Base-by-base conservation (phyloP, 2,113 vertebrate species). In the Hirundichthys speculiger region DNA sequence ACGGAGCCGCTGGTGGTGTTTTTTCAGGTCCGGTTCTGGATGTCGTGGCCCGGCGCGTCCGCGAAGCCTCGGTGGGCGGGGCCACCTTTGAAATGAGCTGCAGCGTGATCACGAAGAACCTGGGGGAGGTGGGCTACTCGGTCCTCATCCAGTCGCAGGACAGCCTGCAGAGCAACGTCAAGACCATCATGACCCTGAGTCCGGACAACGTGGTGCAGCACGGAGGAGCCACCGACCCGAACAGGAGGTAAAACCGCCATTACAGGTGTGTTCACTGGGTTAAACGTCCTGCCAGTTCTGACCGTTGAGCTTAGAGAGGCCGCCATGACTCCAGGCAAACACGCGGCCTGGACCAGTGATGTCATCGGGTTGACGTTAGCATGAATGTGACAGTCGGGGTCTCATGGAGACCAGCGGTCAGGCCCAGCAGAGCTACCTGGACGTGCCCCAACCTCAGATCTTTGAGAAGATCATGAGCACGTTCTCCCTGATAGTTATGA, bases 71-170 rank as follows among this genome's bases (percentile, higher is more conserved):
- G 0, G 93, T 92, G 34, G 94, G 93, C 4, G 96, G 97, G n/a
- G 94, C 95, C 13, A 97, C 95, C 1, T 99, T 99, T 59, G 96
- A 99, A 90, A 96, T 99, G 97, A 94, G 89, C 3, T 99, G 97
- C 88, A 87, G 86, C 14, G 93, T 96, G 21, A 88, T 85, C 55
- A 91, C 92, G 0, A 86, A 94, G 66, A 95, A 98, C 80, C 92
- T 98, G n/a, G 94, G 92, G 69, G 94, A 93, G 0, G 94, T 94
- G 0, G 92, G 94, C 16, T 98, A 95, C 53, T 96, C 96, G 0
- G 95, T 98, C 11, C 92, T 96, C 55, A 92, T 99, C 87, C 94
- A 89, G 0, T 92, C 93, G 0, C 93, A 95, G 89, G 94, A 95
- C 30, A 86, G 79, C 0, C 27, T 57, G 2, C 72, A 86, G 0